Evolutionary conservation across 2,888 invertebrate species (phyloP), one percentile per base, ranked within the genome.

Genomic region (Eledone cirrhosa): DNA sequence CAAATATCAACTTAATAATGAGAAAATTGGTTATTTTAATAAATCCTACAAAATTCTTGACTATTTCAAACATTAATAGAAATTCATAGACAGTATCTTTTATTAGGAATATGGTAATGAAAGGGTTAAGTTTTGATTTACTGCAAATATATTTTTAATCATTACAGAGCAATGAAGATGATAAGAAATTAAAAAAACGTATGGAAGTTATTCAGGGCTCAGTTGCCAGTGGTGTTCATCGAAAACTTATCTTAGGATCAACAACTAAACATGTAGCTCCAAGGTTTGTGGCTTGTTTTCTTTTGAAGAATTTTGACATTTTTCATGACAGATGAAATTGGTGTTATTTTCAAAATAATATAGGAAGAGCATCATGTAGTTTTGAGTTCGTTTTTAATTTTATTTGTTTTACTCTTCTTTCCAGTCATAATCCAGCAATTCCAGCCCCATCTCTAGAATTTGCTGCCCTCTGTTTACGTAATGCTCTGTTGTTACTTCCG

Each of bases 381-480:
- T 41, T 0, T 41, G 1, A 8, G 5, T 41, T 41, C 8, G 33
- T 41, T 41, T 41, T 41, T 41, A 8, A 0, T 41, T 41, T 41
- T 41, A 0, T 41, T 41, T 41, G 5, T 48, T 65, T 41, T 41
- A n/a, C 48, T 33, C 8, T n/a, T 65, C 14, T 77, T 69, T 53
- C 47, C 14, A 82, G 86, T 48, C 86, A 95, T 86, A 95, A 95
- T 0, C 95, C 94, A 87, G 96, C 96, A 1, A 95, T 96, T 84
- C 97, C 97, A 27, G 94, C 95, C 77, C 93, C 96, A 11, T 96
- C 95, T 13, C 91, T 98, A 84, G 96, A 97, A 91, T 98, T 97
- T 92, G 97, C 96, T 5, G 94, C 94, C 0, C 91, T 97, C 41
- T 97, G 97, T 91, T 91, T 98, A 78, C 94, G 95, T 83, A 98